Percentiles rank a stretch among this genome's conserved stretches.
phyloP scores from a whole-genome alignment of 64 coral and sea anemone species.

The Montipora sp. region DNA sequence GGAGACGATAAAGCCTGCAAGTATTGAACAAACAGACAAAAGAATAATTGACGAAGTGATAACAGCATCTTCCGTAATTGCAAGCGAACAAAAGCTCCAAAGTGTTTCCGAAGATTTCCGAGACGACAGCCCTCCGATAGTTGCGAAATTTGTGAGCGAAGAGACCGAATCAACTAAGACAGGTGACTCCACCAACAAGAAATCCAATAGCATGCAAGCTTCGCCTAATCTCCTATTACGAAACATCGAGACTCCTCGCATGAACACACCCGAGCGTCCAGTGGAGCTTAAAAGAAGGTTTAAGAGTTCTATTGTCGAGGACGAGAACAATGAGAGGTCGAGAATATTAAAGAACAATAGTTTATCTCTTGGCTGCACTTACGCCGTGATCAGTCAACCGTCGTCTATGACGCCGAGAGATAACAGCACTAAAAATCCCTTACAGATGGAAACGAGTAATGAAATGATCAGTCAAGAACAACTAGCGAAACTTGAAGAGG shows the following conservation, averaged over 20 bases:
- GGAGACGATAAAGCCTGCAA: background rate
- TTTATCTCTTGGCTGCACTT: slow-evolving; percentile 60
- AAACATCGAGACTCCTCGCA: background rate
- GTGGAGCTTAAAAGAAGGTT: background rate
- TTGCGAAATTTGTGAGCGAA: slow-evolving; percentile 11
- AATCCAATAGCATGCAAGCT: background rate
- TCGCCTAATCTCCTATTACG: slow-evolving; percentile 17
- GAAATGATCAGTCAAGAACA: slow-evolving; percentile 5
- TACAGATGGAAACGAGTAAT: background rate
- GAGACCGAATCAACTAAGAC: background rate
- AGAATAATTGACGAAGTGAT: background rate
- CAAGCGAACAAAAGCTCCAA: background rate
- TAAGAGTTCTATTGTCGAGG: background rate
- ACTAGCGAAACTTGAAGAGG: background rate
- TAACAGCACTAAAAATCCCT: background rate
- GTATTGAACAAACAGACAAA: background rate
- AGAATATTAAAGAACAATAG: slow-evolving; percentile 25
- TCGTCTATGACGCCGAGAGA: background rate
- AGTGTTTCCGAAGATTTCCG: background rate
- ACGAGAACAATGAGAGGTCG: slow-evolving; percentile 49
- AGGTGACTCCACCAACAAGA: background rate
- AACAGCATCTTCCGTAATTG: background rate
- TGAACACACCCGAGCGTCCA: background rate
- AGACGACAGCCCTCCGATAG: slow-evolving; percentile 13
- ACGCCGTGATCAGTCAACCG: slow-evolving; percentile 63